Evolutionary conservation across 2,113 vertebrate genomes (phyloP).

Genomic region (Gymnarchus niloticus): DNA sequence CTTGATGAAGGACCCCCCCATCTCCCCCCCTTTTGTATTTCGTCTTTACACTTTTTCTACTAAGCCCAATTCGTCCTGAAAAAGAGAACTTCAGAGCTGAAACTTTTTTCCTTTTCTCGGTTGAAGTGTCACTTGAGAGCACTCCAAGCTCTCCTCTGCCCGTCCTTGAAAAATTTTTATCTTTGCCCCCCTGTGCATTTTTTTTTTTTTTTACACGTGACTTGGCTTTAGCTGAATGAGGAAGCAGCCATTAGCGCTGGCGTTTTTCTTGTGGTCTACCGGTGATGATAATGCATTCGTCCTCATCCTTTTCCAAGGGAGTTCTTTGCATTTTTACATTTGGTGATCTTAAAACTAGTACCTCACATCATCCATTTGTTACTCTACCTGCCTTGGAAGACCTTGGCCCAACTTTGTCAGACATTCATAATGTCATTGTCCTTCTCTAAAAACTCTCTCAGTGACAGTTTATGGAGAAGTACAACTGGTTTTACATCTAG

Average conservation of each 20-base stretch:
- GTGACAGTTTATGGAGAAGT: not conserved
- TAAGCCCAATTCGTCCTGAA: slow-evolving; percentile 68
- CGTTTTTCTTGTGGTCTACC: not conserved
- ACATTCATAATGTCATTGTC: slow-evolving; percentile 1
- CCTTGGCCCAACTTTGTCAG: no score
- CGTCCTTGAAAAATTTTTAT: slow-evolving; percentile 49
- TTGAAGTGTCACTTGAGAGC: slow-evolving; percentile 57
- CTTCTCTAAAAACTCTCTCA: not conserved
- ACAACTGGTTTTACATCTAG: not conserved
- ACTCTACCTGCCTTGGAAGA: not conserved
- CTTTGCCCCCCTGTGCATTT: slow-evolving; percentile 24
- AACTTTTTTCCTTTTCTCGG: slow-evolving; percentile 36
- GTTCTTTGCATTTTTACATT: not conserved
- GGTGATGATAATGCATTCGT: not conserved
- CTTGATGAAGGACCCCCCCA: slow-evolving; percentile 62
- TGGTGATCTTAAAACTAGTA: slow-evolving; percentile 5
- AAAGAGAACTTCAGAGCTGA: slow-evolving; percentile 34
- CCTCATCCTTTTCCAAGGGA: not conserved
- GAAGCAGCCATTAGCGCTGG: not conserved
- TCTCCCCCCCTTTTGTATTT: slow-evolving; percentile 55
- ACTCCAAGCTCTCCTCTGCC: slow-evolving; percentile 51
- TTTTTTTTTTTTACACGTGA: slow-evolving; percentile 39
- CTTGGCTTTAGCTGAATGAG: slow-evolving; percentile 38
- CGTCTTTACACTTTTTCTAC: slow-evolving; percentile 65
- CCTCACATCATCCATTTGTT: not conserved